Evolutionary conservation across 1,140 invertebrate species (phyloP).

Genomic region (Pogonognathellus flavescens): DNA sequence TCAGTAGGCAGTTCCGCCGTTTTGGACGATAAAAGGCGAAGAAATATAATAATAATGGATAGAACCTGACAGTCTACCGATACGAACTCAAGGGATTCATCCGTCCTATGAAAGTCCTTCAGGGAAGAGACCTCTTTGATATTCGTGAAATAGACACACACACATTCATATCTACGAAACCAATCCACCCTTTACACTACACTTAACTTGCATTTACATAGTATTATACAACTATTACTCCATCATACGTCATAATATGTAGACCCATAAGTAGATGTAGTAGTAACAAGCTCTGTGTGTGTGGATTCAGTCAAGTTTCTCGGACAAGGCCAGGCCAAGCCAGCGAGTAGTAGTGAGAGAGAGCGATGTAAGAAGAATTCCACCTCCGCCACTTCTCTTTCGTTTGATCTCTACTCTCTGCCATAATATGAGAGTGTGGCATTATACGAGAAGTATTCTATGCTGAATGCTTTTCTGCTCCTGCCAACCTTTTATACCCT

Average conservation of each 20-base stretch:
- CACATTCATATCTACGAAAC: too few relatives aligned
- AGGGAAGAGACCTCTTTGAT: conserved; percentile 14
- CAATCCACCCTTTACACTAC: conserved; percentile 2
- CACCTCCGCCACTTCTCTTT: conserved; percentile 19
- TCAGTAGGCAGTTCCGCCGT: conserved; percentile 10
- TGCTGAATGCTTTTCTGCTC: background rate
- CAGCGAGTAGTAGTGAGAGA: conserved; percentile 12
- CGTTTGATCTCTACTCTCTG: conserved; percentile 9
- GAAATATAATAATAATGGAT: background rate
- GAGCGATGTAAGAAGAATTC: conserved; percentile 27
- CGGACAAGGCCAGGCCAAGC: conserved; percentile 17
- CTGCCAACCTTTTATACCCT: conserved; percentile 5
- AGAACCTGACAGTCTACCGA: background rate
- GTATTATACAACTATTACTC: conserved; percentile 4
- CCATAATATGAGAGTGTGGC: too few relatives aligned
- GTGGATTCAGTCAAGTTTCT: conserved; percentile 2
- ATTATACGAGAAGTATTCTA: background rate
- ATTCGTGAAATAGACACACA: background rate
- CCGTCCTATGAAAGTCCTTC: background rate
- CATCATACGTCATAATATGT: conserved; percentile 41
- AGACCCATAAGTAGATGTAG: background rate
- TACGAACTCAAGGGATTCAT: conserved; percentile 11
- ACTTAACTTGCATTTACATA: conserved; percentile 28
- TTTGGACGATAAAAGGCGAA: conserved; percentile 19
- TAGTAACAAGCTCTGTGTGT: conserved; percentile 5